Percentiles rank a stretch among this genome's conserved stretches.
phyloP scores from a whole-genome alignment of 2,888 invertebrate species.

The Troilus luridus region DNA sequence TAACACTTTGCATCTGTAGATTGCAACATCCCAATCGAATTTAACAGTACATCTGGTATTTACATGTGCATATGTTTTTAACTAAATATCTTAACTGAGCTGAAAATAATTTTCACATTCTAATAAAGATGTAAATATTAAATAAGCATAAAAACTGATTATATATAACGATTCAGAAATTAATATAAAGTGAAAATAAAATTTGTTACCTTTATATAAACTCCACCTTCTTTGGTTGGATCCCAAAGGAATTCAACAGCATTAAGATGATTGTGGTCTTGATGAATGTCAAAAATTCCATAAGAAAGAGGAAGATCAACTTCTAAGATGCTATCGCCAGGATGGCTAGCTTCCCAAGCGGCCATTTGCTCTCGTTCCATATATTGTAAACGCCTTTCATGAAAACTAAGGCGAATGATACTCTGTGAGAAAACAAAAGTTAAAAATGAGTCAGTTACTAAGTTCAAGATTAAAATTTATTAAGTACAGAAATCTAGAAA shows the following conservation, averaged over 20 bases:
- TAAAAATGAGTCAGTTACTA: neutral
- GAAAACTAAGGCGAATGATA: constrained; percentile 93
- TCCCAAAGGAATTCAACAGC: constrained; percentile 94
- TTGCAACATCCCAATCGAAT: no score
- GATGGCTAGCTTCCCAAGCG: constrained; percentile 90
- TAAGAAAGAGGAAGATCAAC: constrained; percentile 94
- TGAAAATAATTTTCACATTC: no score
- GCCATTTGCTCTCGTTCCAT: constrained; percentile 95
- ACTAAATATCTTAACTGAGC: no score
- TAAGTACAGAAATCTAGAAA: no score
- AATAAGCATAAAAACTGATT: neutral
- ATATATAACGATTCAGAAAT: neutral
- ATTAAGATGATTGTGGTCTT: constrained; percentile 80
- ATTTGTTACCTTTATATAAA: constrained; percentile 87
- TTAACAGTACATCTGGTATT: no score
- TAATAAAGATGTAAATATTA: no score
- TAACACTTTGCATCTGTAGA: no score
- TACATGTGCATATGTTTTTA: no score
- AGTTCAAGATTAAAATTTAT: neutral
- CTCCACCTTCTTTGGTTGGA: constrained; percentile 95
- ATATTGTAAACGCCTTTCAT: constrained; percentile 94
- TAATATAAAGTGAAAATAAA: neutral
- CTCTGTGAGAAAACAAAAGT: constrained; percentile 73
- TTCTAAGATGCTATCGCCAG: constrained; percentile 93
- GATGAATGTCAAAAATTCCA: constrained; percentile 87